Evolutionary conservation across 2,888 invertebrate genomes (phyloP), one percentile per base, ranked within the genome.

Genomic region (Thecocarcelia acutangulata): DNA sequence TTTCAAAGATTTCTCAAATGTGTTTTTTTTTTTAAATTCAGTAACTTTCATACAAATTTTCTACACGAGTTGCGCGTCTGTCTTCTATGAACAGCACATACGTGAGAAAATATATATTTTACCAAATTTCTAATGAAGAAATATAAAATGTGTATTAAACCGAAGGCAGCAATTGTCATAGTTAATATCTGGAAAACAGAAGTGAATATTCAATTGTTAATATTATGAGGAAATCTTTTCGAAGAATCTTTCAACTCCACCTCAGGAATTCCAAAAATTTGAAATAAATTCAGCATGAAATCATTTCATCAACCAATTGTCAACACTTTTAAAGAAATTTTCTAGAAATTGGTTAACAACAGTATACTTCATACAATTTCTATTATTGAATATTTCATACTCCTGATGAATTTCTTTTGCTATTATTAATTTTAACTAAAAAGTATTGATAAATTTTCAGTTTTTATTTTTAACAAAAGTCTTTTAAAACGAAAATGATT

Each of bases 251-350:
- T 12, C 24, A 66, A 77, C 58, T 64, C 63, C 73, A 63, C 59
- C 78, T 42, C 58, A 56, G 74, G 74, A 70, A 70, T 78, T 64
- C 42, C 19, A 52, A 78, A 78, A 69, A 63, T 44, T 0, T 11
- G 24, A 66, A 61, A 42, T 0, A 19, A 79, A 59, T 74, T 40
- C 64, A 66, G 59, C 74, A 75, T 70, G 70, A 79, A 79, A 79
- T 70, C 19, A 70, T 70, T 70, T 46, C 66, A 66, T 78, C 79
- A 66, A 12, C 15, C 69, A 66, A 75, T 78, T 79, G 78, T 79
- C 82, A 82, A 44, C 78, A 79, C 64, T 70, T 70, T 42, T 59
- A 56, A 54, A 40, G 54, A 24, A 33, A 8, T 50, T 66, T 58
- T 42, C 48, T 4, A 61, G 46, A 66, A 59, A 66, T 3, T 24